These are phyloP conservation scores for Eupithecia inturbata DNA, from an alignment of 2,888 invertebrate genomes.

Conservation along the genomic window DNA sequence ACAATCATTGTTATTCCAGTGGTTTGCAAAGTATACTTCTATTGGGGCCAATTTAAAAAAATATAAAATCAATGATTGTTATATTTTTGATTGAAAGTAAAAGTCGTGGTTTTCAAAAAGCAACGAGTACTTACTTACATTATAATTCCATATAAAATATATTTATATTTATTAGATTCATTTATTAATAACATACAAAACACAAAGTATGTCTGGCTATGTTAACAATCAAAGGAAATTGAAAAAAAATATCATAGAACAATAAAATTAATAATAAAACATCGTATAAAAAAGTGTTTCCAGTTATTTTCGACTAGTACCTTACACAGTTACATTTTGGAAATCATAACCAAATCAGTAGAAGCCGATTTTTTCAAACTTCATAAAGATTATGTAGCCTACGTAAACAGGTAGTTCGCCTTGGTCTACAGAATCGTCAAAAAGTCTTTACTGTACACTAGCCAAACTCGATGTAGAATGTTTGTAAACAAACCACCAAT, in stretches of 20 bases:
- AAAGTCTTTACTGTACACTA: no score
- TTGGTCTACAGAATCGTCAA: no score
- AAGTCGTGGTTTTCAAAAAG: not conserved
- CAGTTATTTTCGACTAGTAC: not conserved
- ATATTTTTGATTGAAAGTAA: not conserved
- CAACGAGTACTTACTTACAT: not conserved
- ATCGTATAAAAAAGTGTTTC: not conserved
- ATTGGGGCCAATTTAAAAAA: slow-evolving; percentile 34
- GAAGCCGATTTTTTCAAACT: not conserved
- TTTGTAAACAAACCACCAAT: no score
- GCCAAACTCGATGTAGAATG: no score
- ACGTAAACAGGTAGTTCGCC: no score
- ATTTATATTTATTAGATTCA: not conserved
- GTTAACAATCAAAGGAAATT: not conserved
- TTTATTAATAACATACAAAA: not conserved
- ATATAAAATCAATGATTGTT: not conserved
- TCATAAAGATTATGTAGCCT: not conserved
- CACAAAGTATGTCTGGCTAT: not conserved
- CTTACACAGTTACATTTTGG: not conserved
- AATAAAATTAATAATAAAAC: slow-evolving; percentile 15
- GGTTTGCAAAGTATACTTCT: slow-evolving; percentile 20
- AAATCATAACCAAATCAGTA: not conserved
- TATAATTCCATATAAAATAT: not conserved
- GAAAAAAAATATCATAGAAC: slow-evolving; percentile 11
- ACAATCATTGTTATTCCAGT: slow-evolving; percentile 28